Base-by-base conservation (phyloP, 53 echinoderm and acorn worm species). In the Apostichopus leukothele region DNA sequence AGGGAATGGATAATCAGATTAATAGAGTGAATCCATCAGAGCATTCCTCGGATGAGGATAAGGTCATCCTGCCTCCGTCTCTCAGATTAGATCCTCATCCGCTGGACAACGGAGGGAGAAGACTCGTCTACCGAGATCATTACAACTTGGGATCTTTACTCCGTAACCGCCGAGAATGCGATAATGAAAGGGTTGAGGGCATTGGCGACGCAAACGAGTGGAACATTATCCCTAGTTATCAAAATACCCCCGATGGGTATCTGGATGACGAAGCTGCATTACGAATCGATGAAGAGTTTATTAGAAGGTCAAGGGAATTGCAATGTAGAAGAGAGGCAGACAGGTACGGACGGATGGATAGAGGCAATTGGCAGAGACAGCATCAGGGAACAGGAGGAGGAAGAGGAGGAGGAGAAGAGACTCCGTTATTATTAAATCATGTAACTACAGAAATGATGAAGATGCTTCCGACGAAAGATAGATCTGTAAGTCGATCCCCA, bases 41-140 rank as follows among this genome's bases (percentile, higher is more conserved):
- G 81, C 81, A 81, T 81, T 81, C 81, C 81, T 81, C 81, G 7
- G 57, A 54, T 54, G 81, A 59, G n/a, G 81, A 51, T n/a, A 81
- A 18, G 55, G 9, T 20, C 9, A 51, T n/a, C n/a, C 23, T 81
- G 55, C 59, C 81, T 51, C 81, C 81, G 9, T 54, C 81, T 23
- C 8, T 81, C 19, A 81, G 81, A 81, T 81, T 81, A 81, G 51
- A 81, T 81, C 81, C 53, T 57, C 55, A 59, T 18, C 18, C 6
- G 5, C 81, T 81, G 81, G 55, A 23, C 19, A 25, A 55, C 20
- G 20, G 55, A 59, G 59, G 55, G 59, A 54, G 55, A 13, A 12
- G 81, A 81, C 5, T 20, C 55, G n/a, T 53, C 11, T 22, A 16
- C 19, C 22, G 5, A 7, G 55, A 54, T 59, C 55, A 53, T 57